phyloP scores from a whole-genome alignment of 64 coral and sea anemone species.

The Anthopleura sola region DNA sequence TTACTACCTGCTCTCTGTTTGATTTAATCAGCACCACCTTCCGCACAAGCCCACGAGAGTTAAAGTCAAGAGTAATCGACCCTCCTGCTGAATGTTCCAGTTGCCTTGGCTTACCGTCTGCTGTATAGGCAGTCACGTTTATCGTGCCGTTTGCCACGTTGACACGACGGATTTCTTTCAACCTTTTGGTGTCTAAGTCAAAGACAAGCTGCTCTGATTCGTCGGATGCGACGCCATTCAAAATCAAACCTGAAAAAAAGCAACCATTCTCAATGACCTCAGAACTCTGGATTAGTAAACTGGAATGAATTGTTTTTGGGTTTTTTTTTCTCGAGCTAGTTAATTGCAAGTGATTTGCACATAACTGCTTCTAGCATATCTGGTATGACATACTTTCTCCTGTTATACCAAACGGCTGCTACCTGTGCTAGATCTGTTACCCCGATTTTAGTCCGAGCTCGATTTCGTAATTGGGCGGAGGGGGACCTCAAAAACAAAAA shows the following conservation, averaged over 20 bases:
- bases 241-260: not conserved
- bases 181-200: not conserved
- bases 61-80: slow-evolving; percentile 33
- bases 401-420: too few relatives aligned
- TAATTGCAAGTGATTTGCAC: too few relatives aligned
- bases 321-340: too few relatives aligned
- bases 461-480: too few relatives aligned
- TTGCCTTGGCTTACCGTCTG: not conserved
- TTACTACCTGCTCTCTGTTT: not conserved
- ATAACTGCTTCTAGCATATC: too few relatives aligned
- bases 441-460: too few relatives aligned
- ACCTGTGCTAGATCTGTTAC: too few relatives aligned
- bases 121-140: slow-evolving; percentile 1
- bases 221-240: not conserved
- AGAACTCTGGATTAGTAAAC: too few relatives aligned
- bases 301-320: too few relatives aligned
- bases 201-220: not conserved
- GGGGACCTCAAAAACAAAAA: too few relatives aligned
- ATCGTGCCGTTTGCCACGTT: not conserved
- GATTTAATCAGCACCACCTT: slow-evolving; percentile 17
- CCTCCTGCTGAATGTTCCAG: slow-evolving; percentile 48
- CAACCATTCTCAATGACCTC: too few relatives aligned
- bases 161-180: not conserved
- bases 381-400: too few relatives aligned
- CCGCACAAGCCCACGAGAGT: slow-evolving; percentile 26